Conservation (phyloP, 2,888 invertebrate genomes). For the Acleris laterana region DNA sequence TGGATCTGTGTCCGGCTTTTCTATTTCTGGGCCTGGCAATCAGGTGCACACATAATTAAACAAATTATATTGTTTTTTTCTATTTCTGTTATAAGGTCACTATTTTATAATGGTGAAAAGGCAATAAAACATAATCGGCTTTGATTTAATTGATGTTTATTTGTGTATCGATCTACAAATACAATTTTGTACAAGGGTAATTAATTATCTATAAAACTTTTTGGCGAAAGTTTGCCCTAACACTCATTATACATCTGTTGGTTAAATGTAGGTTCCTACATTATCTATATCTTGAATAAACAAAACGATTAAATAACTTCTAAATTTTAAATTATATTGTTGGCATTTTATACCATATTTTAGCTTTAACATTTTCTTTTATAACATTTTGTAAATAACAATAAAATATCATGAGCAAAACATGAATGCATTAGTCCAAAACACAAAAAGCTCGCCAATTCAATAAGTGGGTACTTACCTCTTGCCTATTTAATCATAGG, state of each 20-base stretch:
- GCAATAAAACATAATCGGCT: conserved; percentile 7
- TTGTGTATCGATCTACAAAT: conserved; percentile 76
- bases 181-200: conserved; percentile 72
- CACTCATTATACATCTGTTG: conserved; percentile 66
- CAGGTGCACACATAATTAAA: too few species aligned
- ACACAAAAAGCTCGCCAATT: neutral
- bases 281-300: conserved; percentile 25
- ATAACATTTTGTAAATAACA: conserved; percentile 20
- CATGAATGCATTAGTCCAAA: neutral
- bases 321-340: conserved; percentile 14
- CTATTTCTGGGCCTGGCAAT: too few species aligned
- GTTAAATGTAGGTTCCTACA: conserved; percentile 44
- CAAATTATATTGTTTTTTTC: too few species aligned
- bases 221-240: conserved; percentile 70
- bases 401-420: conserved; percentile 16
- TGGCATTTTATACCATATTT: conserved; percentile 28
- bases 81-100: too few species aligned
- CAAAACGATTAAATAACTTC: conserved; percentile 9
- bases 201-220: conserved; percentile 61
- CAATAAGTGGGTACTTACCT: too few species aligned
- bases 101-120: neutral
- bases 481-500: conserved; percentile 1
- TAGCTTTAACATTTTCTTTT: conserved; percentile 6
- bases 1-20: too few species aligned
- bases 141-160: conserved; percentile 47